Percentiles rank a stretch among this genome's conserved stretches.
These are phyloP conservation scores for Amblyopsis hoosieri DNA, from an alignment of 2,797 vertebrate genomes.

Conservation along the genomic window DNA sequence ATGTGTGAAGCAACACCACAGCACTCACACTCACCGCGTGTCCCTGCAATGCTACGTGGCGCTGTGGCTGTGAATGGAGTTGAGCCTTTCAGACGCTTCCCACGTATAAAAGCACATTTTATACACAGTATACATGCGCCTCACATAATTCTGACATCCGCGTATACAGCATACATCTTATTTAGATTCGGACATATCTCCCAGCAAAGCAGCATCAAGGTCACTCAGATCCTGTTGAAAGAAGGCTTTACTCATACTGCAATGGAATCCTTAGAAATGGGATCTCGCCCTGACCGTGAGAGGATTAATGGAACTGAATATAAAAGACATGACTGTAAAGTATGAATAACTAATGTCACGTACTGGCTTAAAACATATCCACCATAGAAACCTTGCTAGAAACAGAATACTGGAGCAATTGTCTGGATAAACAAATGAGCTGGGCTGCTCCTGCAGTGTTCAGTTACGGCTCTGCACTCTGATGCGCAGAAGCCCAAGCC, in stretches of 20 bases:
- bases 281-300: conserved; percentile 1
- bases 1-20: conserved; percentile 28
- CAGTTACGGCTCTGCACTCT: conserved; percentile 14
- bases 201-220: conserved; percentile 8
- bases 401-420: too few relatives aligned
- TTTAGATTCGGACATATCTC: conserved; percentile 15
- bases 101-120: not conserved
- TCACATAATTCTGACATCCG: not conserved
- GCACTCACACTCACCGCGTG: conserved; percentile 8
- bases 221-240: conserved; percentile 21
- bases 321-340: conserved; percentile 31
- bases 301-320: conserved; percentile 26
- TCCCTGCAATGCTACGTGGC: conserved; percentile 1
- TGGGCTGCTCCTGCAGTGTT: conserved; percentile 10
- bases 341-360: conserved; percentile 18
- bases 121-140: not conserved
- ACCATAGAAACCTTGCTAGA: conserved; percentile 5
- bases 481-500: conserved; percentile 21
- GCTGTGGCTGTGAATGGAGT: conserved; percentile 11
- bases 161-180: not conserved
- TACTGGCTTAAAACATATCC: conserved; percentile 31
- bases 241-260: conserved; percentile 9
- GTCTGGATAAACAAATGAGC: conserved; percentile 28
- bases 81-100: not conserved
- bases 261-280: conserved; percentile 5